Evolutionary conservation across 2,113 vertebrate species (phyloP).

Genomic region (Mixornis gularis): DNA sequence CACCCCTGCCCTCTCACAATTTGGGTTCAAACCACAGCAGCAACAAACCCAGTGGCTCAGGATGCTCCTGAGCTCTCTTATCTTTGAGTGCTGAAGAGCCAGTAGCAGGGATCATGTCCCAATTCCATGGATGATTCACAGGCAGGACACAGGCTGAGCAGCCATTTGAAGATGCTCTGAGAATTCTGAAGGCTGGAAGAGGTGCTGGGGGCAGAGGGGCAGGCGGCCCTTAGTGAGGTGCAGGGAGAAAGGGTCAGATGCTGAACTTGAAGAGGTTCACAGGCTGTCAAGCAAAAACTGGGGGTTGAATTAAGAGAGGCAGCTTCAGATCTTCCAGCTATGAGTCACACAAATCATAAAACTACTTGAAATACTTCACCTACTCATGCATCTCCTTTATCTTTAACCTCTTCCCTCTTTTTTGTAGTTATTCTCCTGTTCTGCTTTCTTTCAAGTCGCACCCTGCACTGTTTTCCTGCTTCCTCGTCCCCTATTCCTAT

Average conservation of each 20-base stretch:
- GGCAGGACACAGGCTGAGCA: not conserved
- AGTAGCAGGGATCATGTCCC: not conserved
- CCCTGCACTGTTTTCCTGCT: not conserved
- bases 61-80: not conserved
- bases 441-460: conserved; percentile 9
- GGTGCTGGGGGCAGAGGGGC: not conserved
- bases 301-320: not conserved
- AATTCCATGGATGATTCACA: accelerated
- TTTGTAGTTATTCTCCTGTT: not conserved
- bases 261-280: not conserved
- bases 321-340: conserved; percentile 3
- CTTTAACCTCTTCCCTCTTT: conserved; percentile 17
- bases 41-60: not conserved
- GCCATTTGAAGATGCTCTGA: not conserved
- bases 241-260: not conserved
- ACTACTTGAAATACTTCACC: conserved; percentile 9
- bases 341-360: conserved; percentile 14
- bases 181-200: not conserved
- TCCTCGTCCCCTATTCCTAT: not conserved
- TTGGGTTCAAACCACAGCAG: not conserved
- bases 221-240: accelerated
- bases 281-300: not conserved
- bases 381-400: conserved; percentile 4
- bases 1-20: not conserved
- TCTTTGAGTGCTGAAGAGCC: not conserved